Base-by-base conservation (phyloP, 2,888 invertebrate genomes). In the Chloroclysta siterata region DNA sequence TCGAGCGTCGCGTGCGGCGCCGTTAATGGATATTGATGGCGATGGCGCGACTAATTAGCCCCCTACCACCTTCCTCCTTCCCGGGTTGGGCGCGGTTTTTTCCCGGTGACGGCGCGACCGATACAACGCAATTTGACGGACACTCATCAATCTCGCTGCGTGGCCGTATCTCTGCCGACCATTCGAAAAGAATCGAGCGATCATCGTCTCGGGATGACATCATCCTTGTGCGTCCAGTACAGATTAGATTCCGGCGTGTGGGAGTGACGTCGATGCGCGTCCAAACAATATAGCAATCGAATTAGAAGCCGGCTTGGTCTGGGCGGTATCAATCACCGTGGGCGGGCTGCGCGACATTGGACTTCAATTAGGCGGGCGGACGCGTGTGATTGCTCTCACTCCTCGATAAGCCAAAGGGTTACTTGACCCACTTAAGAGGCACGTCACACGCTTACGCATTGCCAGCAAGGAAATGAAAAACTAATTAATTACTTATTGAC, bases 21-120 rank as follows among this genome's bases (percentile, higher is more conserved):
- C 90, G 75, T 81, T 92, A 91, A 92, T 91, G 90, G 90, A 90
- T 90, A 92, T 93, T 90, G 92, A 92, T 91, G 91, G 87, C 85
- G 81, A 83, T 84, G 84, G 83, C 83, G 84, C 85, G 83, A 86
- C 90, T 91, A 92, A 92, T 91, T 92, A 90, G 80, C 85, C 83
- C 82, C 82, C 81, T 78, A 78, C 81, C 80, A 82, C 82, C 80
- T 83, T 83, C 77, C 74, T 50, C 54, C 57, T 76, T 79, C 77
- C 74, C 73, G 75, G 76, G 72, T 75, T 72, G 75, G 71, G 75
- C 75, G 74, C 65, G 46, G 76, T 80, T 83, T 85, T 79, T 78
- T 74, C 78, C 77, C 73, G 70, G 74, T 72, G 77, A 75, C 72
- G 76, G 73, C 36, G 36, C 72, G 73, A 74, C 73, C 79, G 74